Evolutionary conservation across 2,888 invertebrate genomes (phyloP), one percentile per base, ranked within the genome.

Genomic region (Orthosia gracilis): DNA sequence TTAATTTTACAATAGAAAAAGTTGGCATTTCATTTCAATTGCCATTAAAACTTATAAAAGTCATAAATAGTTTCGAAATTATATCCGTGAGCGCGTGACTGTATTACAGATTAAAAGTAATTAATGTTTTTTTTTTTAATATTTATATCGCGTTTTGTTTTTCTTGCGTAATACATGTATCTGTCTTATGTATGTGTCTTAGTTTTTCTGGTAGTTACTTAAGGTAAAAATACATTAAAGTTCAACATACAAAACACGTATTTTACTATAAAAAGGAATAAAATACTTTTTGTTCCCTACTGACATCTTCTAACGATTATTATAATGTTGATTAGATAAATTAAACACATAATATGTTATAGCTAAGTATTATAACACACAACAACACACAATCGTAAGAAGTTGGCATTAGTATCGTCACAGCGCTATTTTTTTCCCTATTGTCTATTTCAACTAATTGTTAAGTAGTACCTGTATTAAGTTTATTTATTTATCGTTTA

Each of bases 21-120:
- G 7, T 9, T 78, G 73, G 18, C 69, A 83, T 78, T 80, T 73
- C 1, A 49, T 64, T 70, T 82, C 82, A 68, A 81, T 67, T 64
- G 66, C 70, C 50, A 52, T 58, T 13, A 9, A 17, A 66, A 72
- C n/a, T 77, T 71, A 58, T 68, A 7, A 59, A 77, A 72, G 7
- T 49, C n/a, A 62, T 77, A 62, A 75, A 81, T 69, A 68, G 21
- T 61, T 61, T 59, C 2, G 12, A 70, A 69, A n/a, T 67, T n/a
- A 59, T 59, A 58, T 59, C 58, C 12, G 18, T 5, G n/a, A n/a
- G 59, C 52, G 9, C 80, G 72, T 82, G 80, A 80, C 57, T 5
- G 5, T 54, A 7, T 23, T 71, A 61, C 64, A 49, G 40, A 68
- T 49, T 52, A 49, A 64, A 76, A 26, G 52, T 62, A 45, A 54